phyloP scores from a whole-genome alignment of 2,888 invertebrate genomes.

The Danaus chrysippus region DNA sequence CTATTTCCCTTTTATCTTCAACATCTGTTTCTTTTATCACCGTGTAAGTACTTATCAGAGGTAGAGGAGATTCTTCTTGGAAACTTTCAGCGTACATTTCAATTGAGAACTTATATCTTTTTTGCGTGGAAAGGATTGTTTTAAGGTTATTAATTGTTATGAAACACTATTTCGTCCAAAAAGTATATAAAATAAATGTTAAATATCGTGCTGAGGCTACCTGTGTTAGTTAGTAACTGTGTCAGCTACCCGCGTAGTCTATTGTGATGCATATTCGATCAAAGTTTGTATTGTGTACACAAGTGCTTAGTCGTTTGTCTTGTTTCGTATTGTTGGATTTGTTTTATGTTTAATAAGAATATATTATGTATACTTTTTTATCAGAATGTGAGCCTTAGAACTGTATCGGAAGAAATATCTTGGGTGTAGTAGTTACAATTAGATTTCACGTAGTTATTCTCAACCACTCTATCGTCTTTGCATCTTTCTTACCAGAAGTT shows the following conservation, averaged over 20 bases:
- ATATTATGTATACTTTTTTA: not conserved
- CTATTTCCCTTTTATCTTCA: conserved; percentile 60
- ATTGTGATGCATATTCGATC: conserved; percentile 77
- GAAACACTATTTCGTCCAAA: not conserved
- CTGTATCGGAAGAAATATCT: too few relatives aligned
- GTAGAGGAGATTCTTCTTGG: conserved; percentile 63
- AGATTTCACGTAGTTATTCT: too few relatives aligned
- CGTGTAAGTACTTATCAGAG: conserved; percentile 64
- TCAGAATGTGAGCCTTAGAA: not conserved
- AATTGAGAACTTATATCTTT: too few relatives aligned
- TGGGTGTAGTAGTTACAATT: too few relatives aligned
- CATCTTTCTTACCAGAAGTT: too few relatives aligned
- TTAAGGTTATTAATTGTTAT: conserved; percentile 6
- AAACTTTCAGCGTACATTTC: conserved; percentile 62
- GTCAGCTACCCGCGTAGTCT: conserved; percentile 59
- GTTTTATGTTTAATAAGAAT: conserved; percentile 29
- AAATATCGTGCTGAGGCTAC: conserved; percentile 39
- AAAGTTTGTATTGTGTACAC: conserved; percentile 70
- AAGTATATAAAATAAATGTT: conserved; percentile 18
- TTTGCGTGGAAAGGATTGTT: not conserved
- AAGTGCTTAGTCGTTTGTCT: conserved; percentile 58
- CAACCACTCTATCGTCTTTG: too few relatives aligned
- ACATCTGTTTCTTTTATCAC: conserved; percentile 58
- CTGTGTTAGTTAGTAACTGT: conserved; percentile 59
- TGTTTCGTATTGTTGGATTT: conserved; percentile 37